Evolutionary conservation across 2,888 invertebrate genomes (phyloP).

Genomic region (Pheosia tremula): DNA sequence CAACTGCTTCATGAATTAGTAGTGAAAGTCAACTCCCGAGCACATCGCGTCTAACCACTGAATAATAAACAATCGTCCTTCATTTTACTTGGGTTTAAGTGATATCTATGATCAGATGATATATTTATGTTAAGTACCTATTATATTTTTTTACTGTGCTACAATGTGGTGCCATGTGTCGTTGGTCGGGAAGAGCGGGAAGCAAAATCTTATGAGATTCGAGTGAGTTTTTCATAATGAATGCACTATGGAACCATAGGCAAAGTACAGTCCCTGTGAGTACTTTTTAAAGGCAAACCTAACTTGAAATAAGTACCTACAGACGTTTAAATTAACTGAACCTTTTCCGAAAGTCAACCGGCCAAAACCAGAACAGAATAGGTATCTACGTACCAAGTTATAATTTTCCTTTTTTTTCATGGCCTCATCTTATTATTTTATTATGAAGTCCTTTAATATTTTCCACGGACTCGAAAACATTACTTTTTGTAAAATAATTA

Average conservation of each 20-base stretch:
- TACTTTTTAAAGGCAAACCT: no score
- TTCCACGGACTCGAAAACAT: no score
- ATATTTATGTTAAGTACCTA: slow-evolving; percentile 9
- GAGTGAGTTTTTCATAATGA: slow-evolving; percentile 55
- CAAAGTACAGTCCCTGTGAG: no score
- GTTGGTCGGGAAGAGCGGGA: slow-evolving; percentile 58
- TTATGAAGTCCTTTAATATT: no score
- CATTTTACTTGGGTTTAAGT: slow-evolving; percentile 42
- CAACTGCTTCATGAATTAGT: slow-evolving; percentile 22
- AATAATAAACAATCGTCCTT: slow-evolving; percentile 30
- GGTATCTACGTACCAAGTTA: no score
- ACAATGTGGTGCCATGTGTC: slow-evolving; percentile 69
- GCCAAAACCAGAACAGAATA: no score
- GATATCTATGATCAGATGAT: slow-evolving; percentile 41
- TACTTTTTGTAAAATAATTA: no score
- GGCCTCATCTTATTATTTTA: no score
- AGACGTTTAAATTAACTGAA: no score
- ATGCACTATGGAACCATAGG: neutral
- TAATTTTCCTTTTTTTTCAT: no score
- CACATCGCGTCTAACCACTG: slow-evolving; percentile 26
- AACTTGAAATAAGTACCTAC: no score
- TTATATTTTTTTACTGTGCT: slow-evolving; percentile 5
- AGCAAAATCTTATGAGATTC: slow-evolving; percentile 59
- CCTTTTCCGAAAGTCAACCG: no score
- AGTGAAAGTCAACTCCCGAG: slow-evolving; percentile 58